Percentiles rank a stretch among this genome's conserved stretches.
phyloP scores from a whole-genome alignment of 2,113 vertebrate species.

The Dasyurus viverrinus region DNA sequence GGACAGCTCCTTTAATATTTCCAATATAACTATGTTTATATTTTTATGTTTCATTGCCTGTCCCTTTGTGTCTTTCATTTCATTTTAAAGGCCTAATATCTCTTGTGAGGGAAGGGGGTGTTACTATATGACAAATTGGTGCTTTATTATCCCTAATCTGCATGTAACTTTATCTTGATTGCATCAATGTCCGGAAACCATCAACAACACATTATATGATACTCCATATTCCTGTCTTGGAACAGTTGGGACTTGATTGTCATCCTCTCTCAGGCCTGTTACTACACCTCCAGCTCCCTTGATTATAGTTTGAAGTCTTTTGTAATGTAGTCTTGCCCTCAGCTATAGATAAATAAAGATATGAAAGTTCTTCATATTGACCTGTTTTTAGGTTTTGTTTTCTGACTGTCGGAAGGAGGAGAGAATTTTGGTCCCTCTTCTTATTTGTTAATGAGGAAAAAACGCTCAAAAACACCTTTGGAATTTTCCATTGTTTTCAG shows the following conservation, averaged over 20 bases:
- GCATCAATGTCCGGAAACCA: not conserved
- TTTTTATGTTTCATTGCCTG: not conserved
- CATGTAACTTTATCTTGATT: not conserved
- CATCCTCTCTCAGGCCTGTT: not conserved
- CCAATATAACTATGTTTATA: not conserved
- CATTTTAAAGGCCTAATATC: not conserved
- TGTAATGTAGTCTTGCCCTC: not conserved
- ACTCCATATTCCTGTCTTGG: not conserved
- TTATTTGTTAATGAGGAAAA: not conserved
- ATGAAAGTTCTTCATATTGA: not conserved
- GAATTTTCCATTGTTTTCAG: not conserved
- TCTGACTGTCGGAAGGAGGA: not conserved
- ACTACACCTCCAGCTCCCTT: not conserved
- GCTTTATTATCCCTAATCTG: not conserved
- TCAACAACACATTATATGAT: accelerated
- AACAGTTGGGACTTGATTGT: not conserved
- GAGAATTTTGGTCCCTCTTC: not conserved
- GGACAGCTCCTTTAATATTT: not conserved
- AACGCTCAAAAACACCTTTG: not conserved
- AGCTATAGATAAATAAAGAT: no score
- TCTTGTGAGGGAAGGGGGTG: not conserved
- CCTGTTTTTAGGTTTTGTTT: not conserved
- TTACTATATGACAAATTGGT: not conserved
- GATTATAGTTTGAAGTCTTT: not conserved
- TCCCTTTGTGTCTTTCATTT: not conserved